A percentile compares a stretch with the other conserved stretches of the same genome.
phyloP scores from a whole-genome alignment of 2,888 invertebrate genomes.

The Trichogramma evanescens region DNA sequence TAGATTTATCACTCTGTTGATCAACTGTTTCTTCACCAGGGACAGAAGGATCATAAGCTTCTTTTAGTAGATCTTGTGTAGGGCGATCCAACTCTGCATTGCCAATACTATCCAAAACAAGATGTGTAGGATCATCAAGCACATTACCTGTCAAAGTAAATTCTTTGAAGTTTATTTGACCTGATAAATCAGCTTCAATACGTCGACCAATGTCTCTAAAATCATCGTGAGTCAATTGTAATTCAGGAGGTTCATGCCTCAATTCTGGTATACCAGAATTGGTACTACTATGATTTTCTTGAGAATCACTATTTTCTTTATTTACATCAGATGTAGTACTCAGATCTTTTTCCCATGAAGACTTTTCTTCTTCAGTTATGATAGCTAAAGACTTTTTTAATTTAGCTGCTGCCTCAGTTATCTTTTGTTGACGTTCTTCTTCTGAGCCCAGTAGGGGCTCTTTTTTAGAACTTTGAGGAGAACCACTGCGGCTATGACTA shows the following conservation, averaged over 20 bases:
- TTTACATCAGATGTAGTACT: constrained; percentile 15
- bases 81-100: constrained; percentile 14
- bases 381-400: constrained; percentile 37
- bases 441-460: constrained; percentile 38
- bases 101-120: constrained; percentile 19
- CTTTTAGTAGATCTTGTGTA: not conserved
- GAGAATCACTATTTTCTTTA: not conserved
- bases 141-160: constrained; percentile 14
- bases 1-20: not conserved
- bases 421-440: constrained; percentile 40
- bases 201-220: constrained; percentile 37
- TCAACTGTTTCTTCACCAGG: not conserved
- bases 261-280: constrained; percentile 30
- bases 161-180: constrained; percentile 20
- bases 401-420: constrained; percentile 39
- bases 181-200: constrained; percentile 29
- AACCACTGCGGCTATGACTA: not conserved
- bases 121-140: constrained; percentile 4
- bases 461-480: constrained; percentile 14
- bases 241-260: constrained; percentile 35
- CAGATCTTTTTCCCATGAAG: constrained; percentile 33
- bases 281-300: constrained; percentile 11
- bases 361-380: constrained; percentile 32
- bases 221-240: constrained; percentile 34
- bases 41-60: not conserved